These are phyloP conservation scores for Hiodon alosoides DNA, from an alignment of 2,113 vertebrate genomes.

Conservation along the genomic window DNA sequence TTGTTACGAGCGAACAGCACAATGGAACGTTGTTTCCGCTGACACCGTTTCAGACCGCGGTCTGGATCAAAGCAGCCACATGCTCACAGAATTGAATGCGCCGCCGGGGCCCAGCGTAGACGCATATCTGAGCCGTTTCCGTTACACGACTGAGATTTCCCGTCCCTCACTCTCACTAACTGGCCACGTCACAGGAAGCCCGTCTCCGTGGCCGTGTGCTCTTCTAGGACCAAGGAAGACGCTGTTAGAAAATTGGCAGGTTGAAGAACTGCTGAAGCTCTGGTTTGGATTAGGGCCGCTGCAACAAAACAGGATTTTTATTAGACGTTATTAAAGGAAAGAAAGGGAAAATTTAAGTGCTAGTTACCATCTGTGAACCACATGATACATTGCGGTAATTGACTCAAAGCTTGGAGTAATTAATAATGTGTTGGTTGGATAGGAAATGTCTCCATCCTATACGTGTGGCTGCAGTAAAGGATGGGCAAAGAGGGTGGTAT, in stretches of 20 bases:
- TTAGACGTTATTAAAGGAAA: slow-evolving; percentile 37
- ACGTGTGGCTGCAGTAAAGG: no score
- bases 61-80: slow-evolving; percentile 55
- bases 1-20: slow-evolving; percentile 42
- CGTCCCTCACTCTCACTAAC: slow-evolving; percentile 18
- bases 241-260: slow-evolving; percentile 23
- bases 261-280: slow-evolving; percentile 46
- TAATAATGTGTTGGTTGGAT: slow-evolving; percentile 51
- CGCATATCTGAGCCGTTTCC: slow-evolving; percentile 35
- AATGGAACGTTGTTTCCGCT: slow-evolving; percentile 43
- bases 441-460: slow-evolving; percentile 37
- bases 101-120: slow-evolving; percentile 25
- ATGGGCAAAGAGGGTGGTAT: no score
- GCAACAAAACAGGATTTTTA: slow-evolving; percentile 51
- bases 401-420: slow-evolving; percentile 52
- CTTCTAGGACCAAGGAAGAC: slow-evolving; percentile 37
- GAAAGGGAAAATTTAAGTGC: slow-evolving; percentile 38
- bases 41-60: slow-evolving; percentile 42
- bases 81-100: slow-evolving; percentile 35
- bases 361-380: slow-evolving; percentile 54
- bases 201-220: slow-evolving; percentile 43
- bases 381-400: slow-evolving; percentile 58
- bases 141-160: slow-evolving; percentile 32
- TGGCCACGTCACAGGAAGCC: slow-evolving; percentile 40
- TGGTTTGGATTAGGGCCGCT: slow-evolving; percentile 68